Conservation (phyloP, 1,140 invertebrate species). For the Mamestra configurata region DNA sequence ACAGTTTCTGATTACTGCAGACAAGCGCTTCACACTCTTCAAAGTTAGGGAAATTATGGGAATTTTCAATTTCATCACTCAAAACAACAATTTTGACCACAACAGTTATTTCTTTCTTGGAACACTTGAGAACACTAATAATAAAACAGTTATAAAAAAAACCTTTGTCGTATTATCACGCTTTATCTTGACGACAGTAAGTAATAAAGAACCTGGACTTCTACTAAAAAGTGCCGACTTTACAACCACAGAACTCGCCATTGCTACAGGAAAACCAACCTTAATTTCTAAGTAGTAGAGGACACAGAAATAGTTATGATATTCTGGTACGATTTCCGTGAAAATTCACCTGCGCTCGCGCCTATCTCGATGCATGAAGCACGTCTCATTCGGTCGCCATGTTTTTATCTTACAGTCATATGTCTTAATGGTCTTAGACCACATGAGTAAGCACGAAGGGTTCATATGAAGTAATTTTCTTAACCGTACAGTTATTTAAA, state of each 20-base stretch:
- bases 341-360: constrained; percentile 70
- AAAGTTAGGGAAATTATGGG: not conserved
- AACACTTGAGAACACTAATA: constrained; percentile 54
- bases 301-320: constrained; percentile 31
- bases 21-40: not conserved
- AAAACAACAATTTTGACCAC: constrained; percentile 3
- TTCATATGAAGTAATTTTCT: constrained; percentile 58
- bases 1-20: not conserved
- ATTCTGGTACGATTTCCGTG: constrained; percentile 57
- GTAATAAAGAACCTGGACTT: constrained; percentile 73
- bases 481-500: constrained; percentile 13
- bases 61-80: not conserved
- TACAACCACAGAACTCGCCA: not conserved
- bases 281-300: constrained; percentile 55
- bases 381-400: constrained; percentile 69
- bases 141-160: constrained; percentile 66
- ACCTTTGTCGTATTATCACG: constrained; percentile 67
- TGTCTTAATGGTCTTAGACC: constrained; percentile 76
- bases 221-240: constrained; percentile 53
- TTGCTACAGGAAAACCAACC: constrained; percentile 50
- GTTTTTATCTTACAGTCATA: constrained; percentile 64
- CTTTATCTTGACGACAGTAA: constrained; percentile 80
- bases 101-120: constrained; percentile 45
- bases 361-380: constrained; percentile 79
- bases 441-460: constrained; percentile 71